Base-by-base conservation (phyloP, 2,797 vertebrate species). In the Hemibagrus guttatus region DNA sequence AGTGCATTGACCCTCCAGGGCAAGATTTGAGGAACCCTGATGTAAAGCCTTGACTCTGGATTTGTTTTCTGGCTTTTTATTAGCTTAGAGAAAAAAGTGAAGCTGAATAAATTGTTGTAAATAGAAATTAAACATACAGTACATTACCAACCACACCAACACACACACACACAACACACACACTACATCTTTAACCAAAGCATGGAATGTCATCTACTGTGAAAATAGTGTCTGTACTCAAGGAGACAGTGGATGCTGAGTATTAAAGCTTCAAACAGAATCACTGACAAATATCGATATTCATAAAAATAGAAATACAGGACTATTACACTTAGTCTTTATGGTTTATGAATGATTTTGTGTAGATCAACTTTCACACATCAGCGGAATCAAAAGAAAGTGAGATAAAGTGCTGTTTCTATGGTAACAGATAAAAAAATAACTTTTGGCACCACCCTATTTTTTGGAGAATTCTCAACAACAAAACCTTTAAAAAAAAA, bases 161-260 rank as follows among this genome's bases (percentile, higher is more conserved):
- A 21, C 9, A 83, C 56, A 80, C 31, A 74, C 56, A 71, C 54
- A 64, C 31, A 82, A 66, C 52, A 19, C 63, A n/a, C 6, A 82
- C 64, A 59, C 28, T 39, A 21, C 7, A 56, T 58, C 72, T 79
- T 83, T 31, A 61, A 84, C 31, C 68, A 28, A 52, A 75, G 46
- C 72, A 75, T 28, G 13, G 72, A 76, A 72, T 72, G 19, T 52
- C 19, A 69, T 49, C 56, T 42, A 61, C 64, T 72, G 64, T 81
- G 46, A 39, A 91, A 89, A 91, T 91, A 93, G 91, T 92, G 91
- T 93, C 90, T 93, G 93, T 90, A 93, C 90, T 92, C 93, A 91
- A 93, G 92, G 93, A 89, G 92, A 95, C 92, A 52, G 42, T 71
- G 54, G 39, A 52, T 81, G n/a, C 66, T 71, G 85, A 8, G 56